A percentile compares a stretch with the other conserved stretches of the same genome.
These are phyloP conservation scores for Alviniconcha marisindica DNA, from an alignment of 1,140 invertebrate genomes.

Conservation along the genomic window DNA sequence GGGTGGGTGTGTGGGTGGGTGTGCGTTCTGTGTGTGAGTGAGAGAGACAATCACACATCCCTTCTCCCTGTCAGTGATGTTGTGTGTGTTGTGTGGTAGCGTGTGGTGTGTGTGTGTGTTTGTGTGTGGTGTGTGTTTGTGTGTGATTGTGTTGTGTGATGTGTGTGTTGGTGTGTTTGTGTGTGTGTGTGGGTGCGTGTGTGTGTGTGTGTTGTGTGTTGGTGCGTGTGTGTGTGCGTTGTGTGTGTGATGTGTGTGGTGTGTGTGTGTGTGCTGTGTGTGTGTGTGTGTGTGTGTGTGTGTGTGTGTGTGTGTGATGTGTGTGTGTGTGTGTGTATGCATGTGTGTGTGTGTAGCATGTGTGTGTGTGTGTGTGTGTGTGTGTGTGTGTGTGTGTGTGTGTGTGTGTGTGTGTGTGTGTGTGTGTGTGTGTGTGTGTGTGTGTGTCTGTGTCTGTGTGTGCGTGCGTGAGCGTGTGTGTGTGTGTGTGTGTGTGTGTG, in stretches of 20 bases:
- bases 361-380: constrained; percentile 5
- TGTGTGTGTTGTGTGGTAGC: no score
- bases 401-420: constrained; percentile 17
- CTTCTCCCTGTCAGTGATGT: no score
- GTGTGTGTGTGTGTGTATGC: no score
- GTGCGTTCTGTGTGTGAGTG: no score
- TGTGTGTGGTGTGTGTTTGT: not conserved
- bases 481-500: not conserved
- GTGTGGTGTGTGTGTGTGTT: no score
- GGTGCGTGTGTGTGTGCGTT: no score
- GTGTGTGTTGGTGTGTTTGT: constrained; percentile 4
- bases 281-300: no score
- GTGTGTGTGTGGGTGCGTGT: constrained; percentile 4
- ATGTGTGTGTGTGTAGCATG: not conserved
- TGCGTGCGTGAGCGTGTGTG: not conserved
- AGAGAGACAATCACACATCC: no score
- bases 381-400: constrained; percentile 12
- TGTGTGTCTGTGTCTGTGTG: not conserved
- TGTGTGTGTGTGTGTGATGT: no score
- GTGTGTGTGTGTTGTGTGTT: not conserved
- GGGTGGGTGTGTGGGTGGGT: no score
- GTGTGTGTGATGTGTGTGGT: not conserved
- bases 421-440: not conserved
- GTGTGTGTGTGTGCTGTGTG: no score
- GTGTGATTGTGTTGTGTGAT: not conserved